phyloP scores from a whole-genome alignment of 2,113 vertebrate genomes.

The Pleuronectes platessa region DNA sequence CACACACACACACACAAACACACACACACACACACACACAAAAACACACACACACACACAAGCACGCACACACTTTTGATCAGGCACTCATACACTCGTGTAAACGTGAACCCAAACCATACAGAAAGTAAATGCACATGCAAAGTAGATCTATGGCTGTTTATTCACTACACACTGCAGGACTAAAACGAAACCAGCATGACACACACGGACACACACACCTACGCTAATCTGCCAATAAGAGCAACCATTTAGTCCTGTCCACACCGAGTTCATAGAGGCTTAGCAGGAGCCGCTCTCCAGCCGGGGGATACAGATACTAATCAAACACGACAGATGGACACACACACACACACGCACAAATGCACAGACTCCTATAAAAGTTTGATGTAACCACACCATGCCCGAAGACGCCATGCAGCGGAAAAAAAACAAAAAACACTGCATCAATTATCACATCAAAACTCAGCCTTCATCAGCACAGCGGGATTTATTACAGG shows the following conservation, averaged over 20 bases:
- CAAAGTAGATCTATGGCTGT: not conserved
- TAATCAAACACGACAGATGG: slow-evolving; percentile 69
- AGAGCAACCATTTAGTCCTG: slow-evolving; percentile 51
- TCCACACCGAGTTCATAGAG: slow-evolving; percentile 62
- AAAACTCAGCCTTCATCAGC: slow-evolving; percentile 61
- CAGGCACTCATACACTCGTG: not conserved
- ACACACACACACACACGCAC: slow-evolving; percentile 41
- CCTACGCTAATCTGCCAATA: slow-evolving; percentile 43
- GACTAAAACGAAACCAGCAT: slow-evolving; percentile 7
- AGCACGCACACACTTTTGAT: not conserved
- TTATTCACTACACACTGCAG: not conserved
- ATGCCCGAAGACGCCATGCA: slow-evolving; percentile 59
- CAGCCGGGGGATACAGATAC: slow-evolving; percentile 61
- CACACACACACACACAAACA: not conserved
- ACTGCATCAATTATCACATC: slow-evolving; percentile 70
- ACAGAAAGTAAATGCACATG: slow-evolving; percentile 5
- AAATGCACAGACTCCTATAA: slow-evolving; percentile 46
- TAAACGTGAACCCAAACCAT: slow-evolving; percentile 19
- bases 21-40: not conserved
- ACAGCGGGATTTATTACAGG: slow-evolving; percentile 52
- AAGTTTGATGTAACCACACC: slow-evolving; percentile 59
- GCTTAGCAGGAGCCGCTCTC: slow-evolving; percentile 54
- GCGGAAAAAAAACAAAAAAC: slow-evolving; percentile 34
- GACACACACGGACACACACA: slow-evolving; percentile 4
- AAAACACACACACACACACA: not conserved